Conservation (phyloP, 2,113 vertebrate genomes). For the Xiphophorus maculatus region DNA sequence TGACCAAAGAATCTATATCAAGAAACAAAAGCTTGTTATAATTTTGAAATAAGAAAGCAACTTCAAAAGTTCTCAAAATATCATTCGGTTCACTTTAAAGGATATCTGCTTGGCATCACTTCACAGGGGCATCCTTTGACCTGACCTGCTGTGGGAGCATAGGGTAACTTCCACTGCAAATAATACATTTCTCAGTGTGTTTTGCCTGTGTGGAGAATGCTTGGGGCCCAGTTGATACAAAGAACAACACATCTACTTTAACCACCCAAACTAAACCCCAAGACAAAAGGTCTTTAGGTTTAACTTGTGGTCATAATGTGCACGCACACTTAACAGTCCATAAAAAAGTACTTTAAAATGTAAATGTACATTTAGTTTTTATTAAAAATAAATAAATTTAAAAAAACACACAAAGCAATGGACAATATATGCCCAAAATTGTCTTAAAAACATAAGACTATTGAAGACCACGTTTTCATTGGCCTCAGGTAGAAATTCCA, state of each 20-base stretch:
- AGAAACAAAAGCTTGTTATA: background rate
- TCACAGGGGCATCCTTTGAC: background rate
- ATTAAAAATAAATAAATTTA: too few species aligned
- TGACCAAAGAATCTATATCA: background rate
- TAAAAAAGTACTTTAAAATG: too few species aligned
- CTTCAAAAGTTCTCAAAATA: background rate
- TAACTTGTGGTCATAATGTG: background rate
- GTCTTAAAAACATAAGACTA: too few species aligned
- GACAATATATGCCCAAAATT: too few species aligned
- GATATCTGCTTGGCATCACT: background rate
- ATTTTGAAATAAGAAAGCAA: background rate
- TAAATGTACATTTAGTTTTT: too few species aligned
- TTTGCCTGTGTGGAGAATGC: background rate
- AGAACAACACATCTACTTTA: background rate
- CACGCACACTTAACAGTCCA: too few species aligned
- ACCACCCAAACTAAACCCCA: background rate
- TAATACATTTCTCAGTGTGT: background rate
- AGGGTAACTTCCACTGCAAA: background rate
- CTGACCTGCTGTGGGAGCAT: background rate
- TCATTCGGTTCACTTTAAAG: background rate
- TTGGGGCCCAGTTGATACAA: background rate
- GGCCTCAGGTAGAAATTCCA: background rate
- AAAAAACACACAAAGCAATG: too few species aligned
- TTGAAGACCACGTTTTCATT: too few species aligned
- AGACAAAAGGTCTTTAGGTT: background rate